A percentile compares a stretch with the other conserved stretches of the same genome.
Evolutionary conservation across 2,888 invertebrate species (phyloP).

Genomic region (Andrena fulva): DNA sequence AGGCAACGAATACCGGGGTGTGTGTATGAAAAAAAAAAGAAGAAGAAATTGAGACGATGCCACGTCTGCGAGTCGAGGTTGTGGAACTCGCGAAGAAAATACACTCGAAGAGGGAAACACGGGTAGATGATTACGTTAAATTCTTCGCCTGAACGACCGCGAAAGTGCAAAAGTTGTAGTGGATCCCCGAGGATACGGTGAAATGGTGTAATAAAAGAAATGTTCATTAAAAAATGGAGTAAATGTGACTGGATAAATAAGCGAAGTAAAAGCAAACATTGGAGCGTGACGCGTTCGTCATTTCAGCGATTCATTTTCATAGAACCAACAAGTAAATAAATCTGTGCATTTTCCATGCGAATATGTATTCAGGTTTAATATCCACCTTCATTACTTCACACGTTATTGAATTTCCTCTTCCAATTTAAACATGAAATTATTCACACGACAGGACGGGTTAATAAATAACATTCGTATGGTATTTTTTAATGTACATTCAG

Average conservation of each 20-base stretch:
- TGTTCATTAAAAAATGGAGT: neutral
- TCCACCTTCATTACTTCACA: no score
- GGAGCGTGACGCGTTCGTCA: no score
- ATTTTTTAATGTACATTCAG: neutral
- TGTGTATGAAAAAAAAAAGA: conserved; percentile 9
- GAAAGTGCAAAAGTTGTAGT: conserved; percentile 25
- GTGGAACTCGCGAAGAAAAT: conserved; percentile 36
- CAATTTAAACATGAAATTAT: conserved; percentile 9
- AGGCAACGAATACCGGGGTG: conserved; percentile 28
- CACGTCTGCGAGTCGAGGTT: conserved; percentile 21
- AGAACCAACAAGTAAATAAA: no score
- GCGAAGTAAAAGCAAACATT: neutral
- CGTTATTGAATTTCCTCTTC: no score
- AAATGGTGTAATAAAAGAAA: neutral
- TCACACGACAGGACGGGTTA: neutral
- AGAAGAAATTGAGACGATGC: conserved; percentile 15
- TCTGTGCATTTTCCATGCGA: no score
- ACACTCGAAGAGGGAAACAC: conserved; percentile 5
- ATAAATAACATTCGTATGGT: no score
- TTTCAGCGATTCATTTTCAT: no score
- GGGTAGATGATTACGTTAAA: conserved; percentile 71
- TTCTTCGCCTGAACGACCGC: conserved; percentile 76
- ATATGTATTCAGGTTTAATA: no score
- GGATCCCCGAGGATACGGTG: neutral
- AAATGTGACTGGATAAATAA: neutral